phyloP scores from a whole-genome alignment of 92 coral and sea anemone species.

The Scolanthus callimorphus region DNA sequence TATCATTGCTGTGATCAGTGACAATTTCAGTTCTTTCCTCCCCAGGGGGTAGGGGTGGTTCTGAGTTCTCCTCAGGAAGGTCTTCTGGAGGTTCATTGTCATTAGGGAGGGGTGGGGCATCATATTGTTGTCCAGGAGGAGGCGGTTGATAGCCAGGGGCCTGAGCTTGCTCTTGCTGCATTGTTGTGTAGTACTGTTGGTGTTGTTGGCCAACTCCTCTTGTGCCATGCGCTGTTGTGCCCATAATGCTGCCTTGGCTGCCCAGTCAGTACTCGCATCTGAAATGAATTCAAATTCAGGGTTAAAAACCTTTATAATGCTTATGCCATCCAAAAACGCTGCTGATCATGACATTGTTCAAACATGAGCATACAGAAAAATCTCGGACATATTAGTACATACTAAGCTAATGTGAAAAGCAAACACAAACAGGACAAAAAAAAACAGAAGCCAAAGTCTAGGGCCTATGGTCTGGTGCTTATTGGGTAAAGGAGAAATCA shows the following conservation, averaged over 20 bases:
- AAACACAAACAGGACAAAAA: too few relatives aligned
- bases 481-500: too few relatives aligned
- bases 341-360: too few relatives aligned
- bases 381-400: too few relatives aligned
- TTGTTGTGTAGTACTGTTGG: conserved; percentile 55
- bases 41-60: conserved; percentile 62
- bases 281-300: too few relatives aligned
- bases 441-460: too few relatives aligned
- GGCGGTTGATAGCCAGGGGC: conserved; percentile 22
- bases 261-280: conserved; percentile 95
- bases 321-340: too few relatives aligned
- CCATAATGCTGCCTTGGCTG: conserved; percentile 96
- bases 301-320: too few relatives aligned
- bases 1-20: conserved; percentile 28
- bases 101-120: conserved; percentile 27
- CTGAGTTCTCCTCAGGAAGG: conserved; percentile 60
- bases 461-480: too few relatives aligned
- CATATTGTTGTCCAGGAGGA: conserved; percentile 10
- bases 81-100: background rate
- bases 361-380: too few relatives aligned
- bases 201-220: conserved; percentile 71
- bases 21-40: conserved; percentile 7
- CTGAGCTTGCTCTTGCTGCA: conserved; percentile 2
- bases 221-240: conserved; percentile 94
- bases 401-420: too few relatives aligned